A percentile compares a stretch with the other conserved stretches of the same genome.
Evolutionary conservation across 2,797 vertebrate genomes (phyloP).

Genomic region (Acipenser oxyrinchus): DNA sequence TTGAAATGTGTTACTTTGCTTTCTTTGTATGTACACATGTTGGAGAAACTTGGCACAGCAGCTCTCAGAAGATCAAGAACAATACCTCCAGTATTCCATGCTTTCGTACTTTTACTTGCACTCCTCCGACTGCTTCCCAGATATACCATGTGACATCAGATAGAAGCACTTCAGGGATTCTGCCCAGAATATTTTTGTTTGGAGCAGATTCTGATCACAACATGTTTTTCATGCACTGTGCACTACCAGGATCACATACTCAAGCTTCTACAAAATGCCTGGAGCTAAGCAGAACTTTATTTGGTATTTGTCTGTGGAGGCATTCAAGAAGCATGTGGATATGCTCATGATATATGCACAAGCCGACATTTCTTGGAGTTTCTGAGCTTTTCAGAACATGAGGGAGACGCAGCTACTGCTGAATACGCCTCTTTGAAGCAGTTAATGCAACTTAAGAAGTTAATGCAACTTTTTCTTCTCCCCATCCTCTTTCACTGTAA

Average conservation of each 20-base stretch:
- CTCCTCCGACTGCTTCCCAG: conserved; percentile 6
- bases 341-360: conserved; percentile 6
- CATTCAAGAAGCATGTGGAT: background rate
- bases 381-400: no score
- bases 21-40: background rate
- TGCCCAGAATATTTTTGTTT: background rate
- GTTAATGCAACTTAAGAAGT: no score
- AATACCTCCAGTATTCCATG: conserved; percentile 2
- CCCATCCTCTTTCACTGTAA: no score
- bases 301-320: background rate
- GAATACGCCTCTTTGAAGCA: no score
- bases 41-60: conserved; percentile 1
- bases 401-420: no score
- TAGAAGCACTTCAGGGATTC: background rate
- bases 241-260: background rate
- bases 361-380: conserved; percentile 2
- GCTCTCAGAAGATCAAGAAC: background rate
- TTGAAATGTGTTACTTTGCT: conserved; percentile 6
- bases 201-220: no score
- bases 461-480: no score
- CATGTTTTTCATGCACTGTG: background rate
- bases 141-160: conserved; percentile 2
- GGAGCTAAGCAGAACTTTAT: background rate
- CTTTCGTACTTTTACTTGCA: background rate
- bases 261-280: background rate